These are phyloP conservation scores for Drosophila paracracens DNA, from an alignment of 2,888 invertebrate species.

Conservation along the genomic window DNA sequence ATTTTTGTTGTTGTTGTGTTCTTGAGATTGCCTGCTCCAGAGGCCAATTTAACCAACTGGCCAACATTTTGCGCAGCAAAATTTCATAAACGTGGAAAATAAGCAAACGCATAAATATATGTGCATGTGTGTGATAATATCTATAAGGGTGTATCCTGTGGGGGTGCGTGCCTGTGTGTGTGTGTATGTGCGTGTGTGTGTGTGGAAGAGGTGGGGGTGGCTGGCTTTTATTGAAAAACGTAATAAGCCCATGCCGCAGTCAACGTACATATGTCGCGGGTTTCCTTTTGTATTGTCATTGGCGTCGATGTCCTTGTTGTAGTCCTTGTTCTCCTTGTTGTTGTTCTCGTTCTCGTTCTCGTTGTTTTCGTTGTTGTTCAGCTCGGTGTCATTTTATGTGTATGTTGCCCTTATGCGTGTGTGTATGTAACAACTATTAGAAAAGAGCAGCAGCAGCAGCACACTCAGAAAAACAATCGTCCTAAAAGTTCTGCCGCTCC, in stretches of 20 bases:
- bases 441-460: constrained; percentile 54
- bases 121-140: constrained; percentile 18
- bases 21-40: constrained; percentile 24
- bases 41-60: constrained; percentile 62
- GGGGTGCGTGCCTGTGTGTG: constrained; percentile 1
- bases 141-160: constrained; percentile 19
- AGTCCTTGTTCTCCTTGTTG: constrained; percentile 32
- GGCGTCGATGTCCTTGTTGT: constrained; percentile 61
- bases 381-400: constrained; percentile 48
- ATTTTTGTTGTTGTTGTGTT: background rate
- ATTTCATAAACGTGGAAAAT: constrained; percentile 53
- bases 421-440: constrained; percentile 71
- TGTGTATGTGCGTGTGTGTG: background rate
- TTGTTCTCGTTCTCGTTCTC: background rate
- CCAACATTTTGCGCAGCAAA: constrained; percentile 58
- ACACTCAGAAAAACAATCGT: background rate
- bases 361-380: constrained; percentile 19
- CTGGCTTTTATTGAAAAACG: constrained; percentile 66
- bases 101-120: constrained; percentile 30
- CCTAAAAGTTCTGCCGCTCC: background rate
- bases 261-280: constrained; percentile 72
- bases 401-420: constrained; percentile 48
- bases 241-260: constrained; percentile 65
- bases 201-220: background rate
- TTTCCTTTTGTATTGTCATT: constrained; percentile 73